Evolutionary conservation across 2,888 invertebrate species (phyloP).

Genomic region (Cheilosia urbana): DNA sequence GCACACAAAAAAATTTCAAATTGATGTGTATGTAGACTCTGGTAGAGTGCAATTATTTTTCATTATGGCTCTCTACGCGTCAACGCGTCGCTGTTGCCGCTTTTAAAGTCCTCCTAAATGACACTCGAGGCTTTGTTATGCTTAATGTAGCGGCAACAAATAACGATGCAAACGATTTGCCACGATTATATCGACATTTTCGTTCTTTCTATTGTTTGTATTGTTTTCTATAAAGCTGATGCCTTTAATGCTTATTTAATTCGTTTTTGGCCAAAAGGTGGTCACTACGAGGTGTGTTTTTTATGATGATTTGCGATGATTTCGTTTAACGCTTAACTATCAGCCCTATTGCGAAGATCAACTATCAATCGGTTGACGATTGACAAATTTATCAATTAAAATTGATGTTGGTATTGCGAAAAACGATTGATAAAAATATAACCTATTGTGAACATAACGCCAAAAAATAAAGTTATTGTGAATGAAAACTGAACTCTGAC

Average conservation of each 20-base stretch:
- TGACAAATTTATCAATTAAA: too few relatives aligned
- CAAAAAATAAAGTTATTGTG: too few relatives aligned
- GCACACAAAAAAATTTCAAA: constrained; percentile 31
- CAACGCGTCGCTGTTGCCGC: constrained; percentile 10
- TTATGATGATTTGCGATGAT: too few relatives aligned
- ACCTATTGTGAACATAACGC: too few relatives aligned
- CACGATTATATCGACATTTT: constrained; percentile 33
- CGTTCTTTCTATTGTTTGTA: neutral
- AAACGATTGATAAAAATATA: too few relatives aligned
- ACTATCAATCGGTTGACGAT: too few relatives aligned
- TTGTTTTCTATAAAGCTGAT: neutral
- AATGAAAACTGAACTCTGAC: too few relatives aligned
- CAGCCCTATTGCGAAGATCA: too few relatives aligned
- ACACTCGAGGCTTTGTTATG: constrained; percentile 27
- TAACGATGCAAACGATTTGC: constrained; percentile 37
- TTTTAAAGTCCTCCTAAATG: constrained; percentile 13
- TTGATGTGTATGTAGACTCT: constrained; percentile 27
- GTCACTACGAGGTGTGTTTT: too few relatives aligned
- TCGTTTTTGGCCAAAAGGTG: neutral
- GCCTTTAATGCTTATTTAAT: constrained; percentile 27
- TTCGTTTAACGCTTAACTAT: too few relatives aligned
- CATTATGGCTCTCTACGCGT: constrained; percentile 41
- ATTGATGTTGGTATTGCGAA: too few relatives aligned
- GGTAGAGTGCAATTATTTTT: constrained; percentile 51
- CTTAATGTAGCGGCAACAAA: constrained; percentile 32